Percentiles rank a stretch among this genome's conserved stretches.
Conservation (phyloP, 2,888 invertebrate genomes). For the Amphiduros pacificus region DNA sequence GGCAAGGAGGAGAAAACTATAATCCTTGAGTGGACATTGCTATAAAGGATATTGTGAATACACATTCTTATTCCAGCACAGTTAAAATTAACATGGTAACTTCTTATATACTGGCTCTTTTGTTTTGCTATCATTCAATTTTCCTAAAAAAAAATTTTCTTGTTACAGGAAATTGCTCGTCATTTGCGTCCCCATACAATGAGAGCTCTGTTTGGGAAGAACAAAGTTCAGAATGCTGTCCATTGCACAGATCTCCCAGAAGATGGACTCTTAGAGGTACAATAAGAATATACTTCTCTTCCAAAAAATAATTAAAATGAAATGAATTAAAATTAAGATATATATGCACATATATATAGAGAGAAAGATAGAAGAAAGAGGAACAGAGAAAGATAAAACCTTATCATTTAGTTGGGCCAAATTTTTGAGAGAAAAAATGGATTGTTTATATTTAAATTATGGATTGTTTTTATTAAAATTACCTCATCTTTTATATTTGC, state of each 20-base stretch:
- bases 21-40: too few relatives aligned
- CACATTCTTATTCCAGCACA: too few relatives aligned
- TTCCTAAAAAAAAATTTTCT: neutral
- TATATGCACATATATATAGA: neutral
- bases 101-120: too few relatives aligned
- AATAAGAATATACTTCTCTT: too few relatives aligned
- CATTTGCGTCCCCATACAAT: slow-evolving; percentile 81
- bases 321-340: neutral
- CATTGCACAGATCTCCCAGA: slow-evolving; percentile 93
- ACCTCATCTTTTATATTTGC: slow-evolving; percentile 29
- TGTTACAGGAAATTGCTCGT: slow-evolving; percentile 77
- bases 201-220: slow-evolving; percentile 80
- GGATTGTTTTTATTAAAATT: neutral
- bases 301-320: too few relatives aligned
- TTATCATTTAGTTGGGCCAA: neutral
- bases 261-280: slow-evolving; percentile 81
- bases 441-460: too few relatives aligned
- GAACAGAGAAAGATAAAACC: neutral
- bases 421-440: neutral
- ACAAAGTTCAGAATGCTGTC: slow-evolving; percentile 82
- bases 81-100: too few relatives aligned
- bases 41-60: too few relatives aligned
- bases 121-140: too few relatives aligned
- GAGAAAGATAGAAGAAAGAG: neutral
- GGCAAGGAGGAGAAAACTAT: too few relatives aligned